Evolutionary conservation across 2,113 vertebrate genomes (phyloP).

Genomic region (Todiramphus chloris): DNA sequence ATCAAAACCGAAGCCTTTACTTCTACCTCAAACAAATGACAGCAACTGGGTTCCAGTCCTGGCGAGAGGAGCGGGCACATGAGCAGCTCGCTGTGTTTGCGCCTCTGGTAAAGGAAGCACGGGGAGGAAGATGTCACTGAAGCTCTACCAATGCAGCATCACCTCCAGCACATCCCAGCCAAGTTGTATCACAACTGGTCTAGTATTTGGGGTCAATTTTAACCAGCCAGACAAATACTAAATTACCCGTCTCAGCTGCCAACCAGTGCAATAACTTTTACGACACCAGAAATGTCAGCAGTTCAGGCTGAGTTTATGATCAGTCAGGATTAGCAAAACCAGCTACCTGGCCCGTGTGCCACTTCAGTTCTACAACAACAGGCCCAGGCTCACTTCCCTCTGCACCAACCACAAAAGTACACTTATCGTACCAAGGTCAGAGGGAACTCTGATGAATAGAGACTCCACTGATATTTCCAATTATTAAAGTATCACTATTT

Average conservation of each 20-base stretch:
- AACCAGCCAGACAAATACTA: neutral
- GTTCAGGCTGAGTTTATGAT: neutral
- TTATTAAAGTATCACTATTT: neutral
- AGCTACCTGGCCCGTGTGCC: neutral
- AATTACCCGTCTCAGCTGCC: neutral
- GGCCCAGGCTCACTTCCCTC: neutral
- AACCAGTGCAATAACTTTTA: neutral
- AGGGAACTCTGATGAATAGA: neutral
- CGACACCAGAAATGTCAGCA: neutral
- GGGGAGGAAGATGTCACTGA: neutral
- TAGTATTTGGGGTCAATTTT: neutral
- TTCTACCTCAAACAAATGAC: neutral
- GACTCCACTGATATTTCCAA: neutral
- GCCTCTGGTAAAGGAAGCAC: fast-evolving
- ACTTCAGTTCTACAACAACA: neutral
- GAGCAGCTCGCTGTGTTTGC: neutral
- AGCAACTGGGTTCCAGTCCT: neutral
- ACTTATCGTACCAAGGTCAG: neutral
- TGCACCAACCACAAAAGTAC: neutral
- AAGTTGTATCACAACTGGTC: neutral
- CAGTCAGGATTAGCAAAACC: neutral
- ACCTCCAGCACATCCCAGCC: neutral
- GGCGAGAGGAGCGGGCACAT: neutral
- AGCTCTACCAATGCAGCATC: neutral
- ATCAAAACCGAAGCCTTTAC: neutral